Evolutionary conservation across 2,888 invertebrate genomes (phyloP).

Genomic region (Molorchus minor): DNA sequence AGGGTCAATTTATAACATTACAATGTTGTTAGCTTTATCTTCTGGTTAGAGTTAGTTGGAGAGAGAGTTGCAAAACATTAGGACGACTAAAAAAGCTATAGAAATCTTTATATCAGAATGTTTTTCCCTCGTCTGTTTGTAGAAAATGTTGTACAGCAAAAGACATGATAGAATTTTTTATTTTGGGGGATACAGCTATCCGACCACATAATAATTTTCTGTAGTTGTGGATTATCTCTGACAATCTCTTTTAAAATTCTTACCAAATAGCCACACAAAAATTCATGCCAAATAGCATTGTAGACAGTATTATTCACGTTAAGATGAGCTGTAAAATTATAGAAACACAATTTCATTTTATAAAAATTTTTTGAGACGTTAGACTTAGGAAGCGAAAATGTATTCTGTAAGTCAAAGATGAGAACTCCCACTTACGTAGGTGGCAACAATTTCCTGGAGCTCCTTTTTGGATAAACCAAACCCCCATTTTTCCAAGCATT

Average conservation of each 20-base stretch:
- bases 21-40: too few species aligned
- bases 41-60: too few species aligned
- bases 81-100: too few species aligned
- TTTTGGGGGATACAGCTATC: too few species aligned
- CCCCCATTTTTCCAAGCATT: background rate
- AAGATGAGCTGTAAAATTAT: constrained; percentile 42
- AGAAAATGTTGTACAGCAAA: background rate
- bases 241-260: constrained; percentile 27
- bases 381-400: too few species aligned
- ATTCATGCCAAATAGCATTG: constrained; percentile 41
- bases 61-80: too few species aligned
- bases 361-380: constrained; percentile 20
- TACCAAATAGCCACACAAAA: constrained; percentile 29
- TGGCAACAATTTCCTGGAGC: too few species aligned
- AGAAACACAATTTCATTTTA: constrained; percentile 35
- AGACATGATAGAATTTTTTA: constrained; percentile 10
- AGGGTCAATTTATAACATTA: too few species aligned
- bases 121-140: background rate
- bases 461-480: background rate
- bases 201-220: constrained; percentile 29
- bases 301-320: constrained; percentile 40
- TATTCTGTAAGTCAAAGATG: constrained; percentile 4
- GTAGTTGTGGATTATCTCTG: constrained; percentile 30
- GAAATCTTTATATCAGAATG: too few species aligned
- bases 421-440: constrained; percentile 10